Base-by-base conservation (phyloP, 2,888 invertebrate genomes). In the Meandrusa payeni region DNA sequence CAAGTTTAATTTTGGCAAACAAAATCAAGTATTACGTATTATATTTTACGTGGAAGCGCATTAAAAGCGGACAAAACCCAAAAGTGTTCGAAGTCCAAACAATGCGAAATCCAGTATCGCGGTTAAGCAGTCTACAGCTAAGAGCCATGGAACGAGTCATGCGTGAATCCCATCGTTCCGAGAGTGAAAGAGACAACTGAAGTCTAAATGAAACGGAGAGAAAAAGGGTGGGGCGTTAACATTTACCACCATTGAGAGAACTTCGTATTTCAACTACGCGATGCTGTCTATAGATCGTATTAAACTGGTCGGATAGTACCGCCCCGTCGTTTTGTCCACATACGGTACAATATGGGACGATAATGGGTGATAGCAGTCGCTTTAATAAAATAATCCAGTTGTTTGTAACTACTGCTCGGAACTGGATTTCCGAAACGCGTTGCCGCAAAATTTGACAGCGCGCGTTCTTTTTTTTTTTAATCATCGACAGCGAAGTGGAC, bases 361-460 rank as follows among this genome's bases (percentile, higher is more conserved):
- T 82, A 81, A 83, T 85, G 62, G 78, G 65, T 63, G 70, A 68
- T 74, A 64, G 57, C 60, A 63, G 63, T 59, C 65, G 69, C 61
- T 57, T 61, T 79, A 76, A 79, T 82, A 78, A 77, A 80, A 80
- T 86, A 83, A 85, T 79, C 81, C 85, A 86, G 86, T 86, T 77
- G 77, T 74, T 61, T 54, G 57, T 53, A 57, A 60, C 61, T 61
- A 61, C 56, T 55, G 59, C 56, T 55, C 59, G 61, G 59, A 67
- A 62, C 52, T 56, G 60, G 66, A 39, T 44, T 60, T 61, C 61
- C 57, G 55, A 57, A 63, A 57, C 61, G 61, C 54, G 52, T 50
- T 41, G 27, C 26, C 17, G 20, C n/a, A 15, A 17, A 39, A 20
- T 22, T 45, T 28, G 32, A 19, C 28, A 34, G 22, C 36, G 15